phyloP scores from a whole-genome alignment of 2,797 vertebrate genomes.

The Ctenopoma kingsleyae region DNA sequence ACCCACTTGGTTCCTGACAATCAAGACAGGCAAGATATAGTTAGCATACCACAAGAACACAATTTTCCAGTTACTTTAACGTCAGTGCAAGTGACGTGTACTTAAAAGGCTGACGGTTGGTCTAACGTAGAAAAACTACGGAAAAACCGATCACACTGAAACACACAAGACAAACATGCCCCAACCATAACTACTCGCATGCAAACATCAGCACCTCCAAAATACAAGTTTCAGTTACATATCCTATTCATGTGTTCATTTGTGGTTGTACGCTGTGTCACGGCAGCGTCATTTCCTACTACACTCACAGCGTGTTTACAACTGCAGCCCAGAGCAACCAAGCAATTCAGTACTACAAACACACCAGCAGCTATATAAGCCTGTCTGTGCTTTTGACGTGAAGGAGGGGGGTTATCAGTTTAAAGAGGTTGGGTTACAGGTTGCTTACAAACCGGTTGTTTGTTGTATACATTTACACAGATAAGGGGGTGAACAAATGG shows the following conservation, averaged over 20 bases:
- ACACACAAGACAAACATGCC: not conserved
- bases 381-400: conserved; percentile 48
- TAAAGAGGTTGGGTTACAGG: conserved; percentile 80
- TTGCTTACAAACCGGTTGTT: conserved; percentile 63
- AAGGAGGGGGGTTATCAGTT: conserved; percentile 65
- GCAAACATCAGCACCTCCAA: not conserved
- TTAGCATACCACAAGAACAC: not conserved
- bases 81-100: conserved; percentile 56
- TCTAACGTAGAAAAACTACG: not conserved
- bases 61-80: not conserved
- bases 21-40: conserved; percentile 1
- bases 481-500: conserved; percentile 52
- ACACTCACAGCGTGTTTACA: conserved; percentile 69
- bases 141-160: not conserved
- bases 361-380: conserved; percentile 39
- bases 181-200: not conserved
- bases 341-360: conserved; percentile 73
- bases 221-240: conserved; percentile 21
- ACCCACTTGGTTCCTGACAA: conserved; percentile 91
- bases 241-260: conserved; percentile 35
- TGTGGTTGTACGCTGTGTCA: conserved; percentile 36
- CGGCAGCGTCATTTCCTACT: conserved; percentile 59
- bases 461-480: conserved; percentile 42
- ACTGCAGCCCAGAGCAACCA: conserved; percentile 76
- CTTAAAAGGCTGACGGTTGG: conserved; percentile 72